Conservation (phyloP, 2,888 invertebrate species). For the Blastobasis adustella region DNA sequence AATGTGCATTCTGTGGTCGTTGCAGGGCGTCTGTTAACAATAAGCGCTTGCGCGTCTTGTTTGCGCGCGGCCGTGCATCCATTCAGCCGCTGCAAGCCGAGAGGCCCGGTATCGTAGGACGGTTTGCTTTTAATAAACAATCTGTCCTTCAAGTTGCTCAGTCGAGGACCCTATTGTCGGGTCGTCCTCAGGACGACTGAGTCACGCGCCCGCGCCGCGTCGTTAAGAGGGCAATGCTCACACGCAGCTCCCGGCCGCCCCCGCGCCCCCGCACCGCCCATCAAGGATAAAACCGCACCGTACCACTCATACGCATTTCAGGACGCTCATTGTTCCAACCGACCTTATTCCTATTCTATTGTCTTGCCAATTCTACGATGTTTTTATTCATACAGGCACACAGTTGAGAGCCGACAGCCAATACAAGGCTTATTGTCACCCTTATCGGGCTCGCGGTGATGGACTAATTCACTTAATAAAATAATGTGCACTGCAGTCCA, state of each 20-base stretch:
- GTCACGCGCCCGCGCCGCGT: constrained; percentile 59
- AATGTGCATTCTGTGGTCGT: too few relatives aligned
- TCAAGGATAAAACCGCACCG: constrained; percentile 33
- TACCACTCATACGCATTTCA: constrained; percentile 42
- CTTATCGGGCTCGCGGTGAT: constrained; percentile 29
- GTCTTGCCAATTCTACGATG: constrained; percentile 41
- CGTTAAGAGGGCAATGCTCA: constrained; percentile 73
- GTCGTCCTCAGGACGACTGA: constrained; percentile 70
- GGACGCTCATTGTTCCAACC: constrained; percentile 49
- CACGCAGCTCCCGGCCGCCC: constrained; percentile 50
- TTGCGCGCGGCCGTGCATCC: too few relatives aligned
- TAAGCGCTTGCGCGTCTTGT: too few relatives aligned
- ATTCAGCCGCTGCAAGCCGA: too few relatives aligned
- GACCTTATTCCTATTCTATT: constrained; percentile 65
- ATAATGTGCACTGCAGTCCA: background rate
- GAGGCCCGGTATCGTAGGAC: constrained; percentile 35
- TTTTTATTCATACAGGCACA: constrained; percentile 55
- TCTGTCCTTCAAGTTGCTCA: constrained; percentile 62
- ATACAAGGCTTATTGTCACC: constrained; percentile 43
- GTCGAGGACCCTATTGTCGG: constrained; percentile 71
- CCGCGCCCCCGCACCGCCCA: constrained; percentile 32
- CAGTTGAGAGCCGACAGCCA: constrained; percentile 39
- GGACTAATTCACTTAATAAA: constrained; percentile 17
- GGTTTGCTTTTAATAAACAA: constrained; percentile 48
- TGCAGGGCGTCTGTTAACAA: too few relatives aligned